phyloP scores from a whole-genome alignment of 2,797 vertebrate genomes.

The Mycteria americana region DNA sequence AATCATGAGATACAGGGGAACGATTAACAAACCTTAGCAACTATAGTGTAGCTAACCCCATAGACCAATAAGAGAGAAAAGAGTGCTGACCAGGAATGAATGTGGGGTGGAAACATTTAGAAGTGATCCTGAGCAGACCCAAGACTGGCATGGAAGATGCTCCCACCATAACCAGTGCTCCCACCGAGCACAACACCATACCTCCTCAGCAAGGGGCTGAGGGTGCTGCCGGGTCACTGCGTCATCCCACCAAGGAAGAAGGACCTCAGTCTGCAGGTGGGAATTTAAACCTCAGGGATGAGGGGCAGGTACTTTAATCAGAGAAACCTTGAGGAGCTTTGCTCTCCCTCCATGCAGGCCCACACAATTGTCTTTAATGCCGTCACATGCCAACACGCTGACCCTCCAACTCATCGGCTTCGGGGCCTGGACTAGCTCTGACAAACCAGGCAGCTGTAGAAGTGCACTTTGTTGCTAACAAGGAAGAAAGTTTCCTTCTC shows the following conservation, averaged over 20 bases:
- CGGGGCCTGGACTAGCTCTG: not conserved
- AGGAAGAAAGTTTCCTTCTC: not conserved
- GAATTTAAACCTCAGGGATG: not conserved
- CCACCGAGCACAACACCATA: not conserved
- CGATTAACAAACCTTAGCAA: accelerated
- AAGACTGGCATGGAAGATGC: not conserved
- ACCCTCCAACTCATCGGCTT: not conserved
- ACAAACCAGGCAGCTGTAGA: not conserved
- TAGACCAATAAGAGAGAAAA: not conserved
- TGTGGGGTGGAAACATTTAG: not conserved
- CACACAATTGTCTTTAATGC: not conserved
- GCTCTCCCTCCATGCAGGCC: not conserved
- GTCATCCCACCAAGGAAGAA: not conserved
- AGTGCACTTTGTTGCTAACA: not conserved
- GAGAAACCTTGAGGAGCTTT: not conserved
- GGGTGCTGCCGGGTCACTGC: not conserved
- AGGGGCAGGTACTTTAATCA: not conserved
- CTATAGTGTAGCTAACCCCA: not conserved
- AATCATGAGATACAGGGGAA: not conserved
- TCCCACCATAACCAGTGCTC: not conserved
- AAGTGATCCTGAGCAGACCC: not conserved
- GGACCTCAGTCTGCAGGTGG: not conserved
- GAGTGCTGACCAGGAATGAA: not conserved
- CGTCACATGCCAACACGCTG: not conserved
- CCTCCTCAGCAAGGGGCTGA: not conserved